A percentile compares a stretch with the other conserved stretches of the same genome.
phyloP scores from a whole-genome alignment of 2,113 vertebrate genomes.

The Hydrolagus affinis region DNA sequence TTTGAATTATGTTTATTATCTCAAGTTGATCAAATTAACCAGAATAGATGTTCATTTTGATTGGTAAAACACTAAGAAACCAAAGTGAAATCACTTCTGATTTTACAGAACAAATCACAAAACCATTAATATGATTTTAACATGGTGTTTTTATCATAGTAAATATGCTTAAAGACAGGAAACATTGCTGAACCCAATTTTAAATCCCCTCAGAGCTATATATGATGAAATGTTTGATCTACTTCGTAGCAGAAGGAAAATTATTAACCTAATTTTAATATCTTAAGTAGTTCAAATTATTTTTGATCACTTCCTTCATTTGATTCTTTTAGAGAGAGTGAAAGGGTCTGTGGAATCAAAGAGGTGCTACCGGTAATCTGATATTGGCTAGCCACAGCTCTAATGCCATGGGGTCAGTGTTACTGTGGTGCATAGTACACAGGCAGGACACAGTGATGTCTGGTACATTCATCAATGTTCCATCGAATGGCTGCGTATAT shows the following conservation, averaged over 20 bases:
- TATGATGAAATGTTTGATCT: conserved; percentile 66
- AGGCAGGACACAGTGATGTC: conserved; percentile 58
- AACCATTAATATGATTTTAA: conserved; percentile 14
- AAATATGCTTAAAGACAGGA: conserved; percentile 28
- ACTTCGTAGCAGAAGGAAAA: conserved; percentile 60
- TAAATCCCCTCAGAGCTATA: conserved; percentile 57
- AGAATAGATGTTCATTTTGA: background rate
- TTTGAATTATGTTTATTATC: background rate
- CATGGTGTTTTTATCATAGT: background rate
- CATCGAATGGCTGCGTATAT: no score
- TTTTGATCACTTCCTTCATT: conserved; percentile 71
- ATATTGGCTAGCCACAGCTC: conserved; percentile 45
- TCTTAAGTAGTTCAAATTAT: conserved; percentile 63
- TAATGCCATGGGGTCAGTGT: conserved; percentile 33
- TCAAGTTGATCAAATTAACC: background rate
- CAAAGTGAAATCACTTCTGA: background rate
- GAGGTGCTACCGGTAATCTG: conserved; percentile 59
- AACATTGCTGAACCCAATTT: conserved; percentile 49
- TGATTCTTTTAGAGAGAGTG: conserved; percentile 65
- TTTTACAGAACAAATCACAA: background rate
- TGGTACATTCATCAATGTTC: conserved; percentile 55
- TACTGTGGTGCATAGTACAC: conserved; percentile 57
- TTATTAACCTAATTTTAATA: conserved; percentile 66
- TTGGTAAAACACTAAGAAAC: background rate
- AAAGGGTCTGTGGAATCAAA: conserved; percentile 46